phyloP scores from a whole-genome alignment of 2,888 invertebrate species.

The Steinernema hermaphroditum region DNA sequence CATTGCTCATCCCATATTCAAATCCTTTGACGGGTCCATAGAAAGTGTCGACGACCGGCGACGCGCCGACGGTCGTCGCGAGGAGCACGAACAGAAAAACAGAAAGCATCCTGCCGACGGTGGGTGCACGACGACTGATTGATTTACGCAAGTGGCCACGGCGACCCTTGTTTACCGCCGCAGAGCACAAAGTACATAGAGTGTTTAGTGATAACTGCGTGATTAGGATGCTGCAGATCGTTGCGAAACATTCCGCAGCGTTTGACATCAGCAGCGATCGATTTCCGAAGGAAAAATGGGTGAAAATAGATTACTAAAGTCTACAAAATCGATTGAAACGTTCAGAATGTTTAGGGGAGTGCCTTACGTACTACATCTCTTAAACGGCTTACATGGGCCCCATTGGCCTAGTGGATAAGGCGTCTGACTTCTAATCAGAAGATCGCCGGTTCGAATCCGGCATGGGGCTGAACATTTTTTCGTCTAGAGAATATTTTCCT shows the following conservation, averaged over 20 bases:
- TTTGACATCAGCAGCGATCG: too few species aligned
- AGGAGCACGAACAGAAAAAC: not conserved
- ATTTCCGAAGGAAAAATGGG: too few species aligned
- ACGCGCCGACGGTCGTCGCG: not conserved
- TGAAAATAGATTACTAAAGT: too few species aligned
- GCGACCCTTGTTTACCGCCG: not conserved
- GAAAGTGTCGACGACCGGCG: slow-evolving; percentile 43
- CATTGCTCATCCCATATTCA: slow-evolving; percentile 31
- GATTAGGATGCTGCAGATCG: too few species aligned
- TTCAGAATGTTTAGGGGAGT: too few species aligned
- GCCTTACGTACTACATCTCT: too few species aligned
- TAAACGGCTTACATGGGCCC: not conserved
- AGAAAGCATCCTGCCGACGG: not conserved
- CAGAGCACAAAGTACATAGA: not conserved
- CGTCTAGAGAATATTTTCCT: too few species aligned
- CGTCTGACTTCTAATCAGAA: slow-evolving; percentile 43
- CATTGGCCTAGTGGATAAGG: slow-evolving; percentile 42
- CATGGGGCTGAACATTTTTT: slow-evolving; percentile 4
- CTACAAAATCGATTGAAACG: too few species aligned
- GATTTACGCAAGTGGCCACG: not conserved
- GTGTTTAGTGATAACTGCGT: too few species aligned
- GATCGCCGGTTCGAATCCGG: slow-evolving; percentile 38
- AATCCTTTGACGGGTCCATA: slow-evolving; percentile 52
- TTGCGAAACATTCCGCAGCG: too few species aligned
- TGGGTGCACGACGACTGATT: not conserved